Base-by-base conservation (phyloP, 2,888 invertebrate genomes). In the Pseudoips prasinana region DNA sequence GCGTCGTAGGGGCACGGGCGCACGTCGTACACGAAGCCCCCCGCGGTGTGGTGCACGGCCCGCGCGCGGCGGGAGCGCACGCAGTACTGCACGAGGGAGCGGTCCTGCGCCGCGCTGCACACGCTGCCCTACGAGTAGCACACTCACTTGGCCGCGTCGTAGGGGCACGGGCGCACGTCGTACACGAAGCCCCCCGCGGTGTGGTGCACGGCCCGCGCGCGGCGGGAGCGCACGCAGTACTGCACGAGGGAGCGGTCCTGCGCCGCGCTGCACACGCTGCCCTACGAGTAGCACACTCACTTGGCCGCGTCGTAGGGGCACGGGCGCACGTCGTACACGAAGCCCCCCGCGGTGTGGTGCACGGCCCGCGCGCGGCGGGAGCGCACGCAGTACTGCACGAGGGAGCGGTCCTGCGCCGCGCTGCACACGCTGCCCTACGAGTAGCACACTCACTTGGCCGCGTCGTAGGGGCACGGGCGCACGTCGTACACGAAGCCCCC, bases 261-360 rank as follows among this genome's bases (percentile, higher is more conserved):
- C 0, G 90, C 90, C 0, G 78, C 58, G 0, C 92, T 91, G 92
- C 93, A 94, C 0, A 91, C 76, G 14, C n/a, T 6, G 69, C 69
- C 64, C 85, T n/a, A n/a, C n/a, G n/a, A n/a, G n/a, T n/a, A n/a
- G n/a, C n/a, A n/a, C n/a, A n/a, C n/a, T n/a, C n/a, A n/a, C n/a
- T n/a, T n/a, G n/a, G n/a, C n/a, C n/a, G 94, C 93, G 74, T 95
- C 94, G 36, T 94, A 79, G 0, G 93, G 92, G 34, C 94, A 94
- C 4, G 90, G 68, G 22, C 90, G 84, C 11, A 94, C 67, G 18
- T 89, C 90, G 58, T 92, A 93, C 1, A 94, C 71, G 61, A 81
- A 91, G 7, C 94, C 94, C 3, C 92, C 93, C 44, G 92, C 88
- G 0, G 93, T 92, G 1, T 91, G 88, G 47, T 87, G 81, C 1